Conservation (phyloP, 2,888 invertebrate species). For the Aquatica leii region DNA sequence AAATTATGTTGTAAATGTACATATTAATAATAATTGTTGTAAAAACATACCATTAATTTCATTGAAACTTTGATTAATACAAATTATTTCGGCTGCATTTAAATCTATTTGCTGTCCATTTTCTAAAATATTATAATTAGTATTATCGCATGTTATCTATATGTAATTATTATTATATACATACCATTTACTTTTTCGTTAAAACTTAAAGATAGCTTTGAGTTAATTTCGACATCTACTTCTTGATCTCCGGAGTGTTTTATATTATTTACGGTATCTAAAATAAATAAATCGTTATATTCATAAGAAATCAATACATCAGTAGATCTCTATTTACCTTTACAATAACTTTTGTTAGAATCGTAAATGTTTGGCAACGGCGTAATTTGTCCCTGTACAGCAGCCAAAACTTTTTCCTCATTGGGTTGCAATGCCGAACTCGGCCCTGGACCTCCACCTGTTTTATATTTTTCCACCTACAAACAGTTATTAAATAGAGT, state of each 20-base stretch:
- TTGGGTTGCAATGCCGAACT: background rate
- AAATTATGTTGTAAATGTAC: too few relatives aligned
- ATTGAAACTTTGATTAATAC: background rate
- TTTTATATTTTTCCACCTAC: constrained; percentile 6
- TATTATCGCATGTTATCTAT: background rate
- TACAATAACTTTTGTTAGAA: background rate
- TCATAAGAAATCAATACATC: background rate
- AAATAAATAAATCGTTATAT: background rate
- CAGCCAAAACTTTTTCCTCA: background rate
- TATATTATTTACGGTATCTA: background rate
- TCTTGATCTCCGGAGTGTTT: background rate
- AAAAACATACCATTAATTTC: background rate
- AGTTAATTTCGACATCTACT: background rate
- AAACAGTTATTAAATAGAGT: background rate
- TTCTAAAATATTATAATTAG: too few relatives aligned
- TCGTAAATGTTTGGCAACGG: background rate
- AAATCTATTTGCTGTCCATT: background rate
- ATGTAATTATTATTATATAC: constrained; percentile 1
- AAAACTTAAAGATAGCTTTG: background rate
- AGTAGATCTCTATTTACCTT: background rate
- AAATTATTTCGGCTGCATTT: background rate
- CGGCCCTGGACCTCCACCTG: background rate
- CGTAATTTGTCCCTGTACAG: background rate
- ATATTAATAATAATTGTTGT: too few relatives aligned
- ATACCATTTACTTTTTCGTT: background rate